Evolutionary conservation across 2,888 invertebrate genomes (phyloP).

Genomic region (Eupithecia pulchellata): DNA sequence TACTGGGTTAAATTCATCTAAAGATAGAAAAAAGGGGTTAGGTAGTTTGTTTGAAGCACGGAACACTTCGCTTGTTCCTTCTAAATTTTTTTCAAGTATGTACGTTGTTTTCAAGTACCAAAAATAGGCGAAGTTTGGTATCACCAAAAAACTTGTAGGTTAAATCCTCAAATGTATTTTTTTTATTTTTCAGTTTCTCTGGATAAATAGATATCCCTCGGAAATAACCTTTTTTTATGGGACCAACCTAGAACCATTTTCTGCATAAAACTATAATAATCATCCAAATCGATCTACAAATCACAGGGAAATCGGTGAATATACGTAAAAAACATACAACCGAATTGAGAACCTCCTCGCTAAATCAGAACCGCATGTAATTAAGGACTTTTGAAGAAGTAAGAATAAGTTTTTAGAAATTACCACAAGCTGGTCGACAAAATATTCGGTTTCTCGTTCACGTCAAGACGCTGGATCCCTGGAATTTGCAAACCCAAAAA

Average conservation of each 20-base stretch:
- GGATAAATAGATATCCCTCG: neutral
- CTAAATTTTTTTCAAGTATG: too few relatives aligned
- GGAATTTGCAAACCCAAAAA: conserved; percentile 14
- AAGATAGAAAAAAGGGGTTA: too few relatives aligned
- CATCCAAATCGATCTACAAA: neutral
- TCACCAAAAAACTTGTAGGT: too few relatives aligned
- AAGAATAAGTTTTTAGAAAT: neutral
- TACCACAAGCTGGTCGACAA: neutral
- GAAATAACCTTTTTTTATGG: neutral
- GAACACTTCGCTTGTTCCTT: too few relatives aligned
- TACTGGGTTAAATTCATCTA: too few relatives aligned
- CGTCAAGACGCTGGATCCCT: neutral
- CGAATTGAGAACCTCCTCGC: neutral
- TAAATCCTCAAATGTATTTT: too few relatives aligned
- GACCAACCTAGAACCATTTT: neutral
- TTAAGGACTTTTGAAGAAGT: neutral
- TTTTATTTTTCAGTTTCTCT: neutral
- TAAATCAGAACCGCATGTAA: neutral
- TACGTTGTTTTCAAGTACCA: too few relatives aligned
- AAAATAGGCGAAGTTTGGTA: too few relatives aligned
- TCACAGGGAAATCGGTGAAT: neutral
- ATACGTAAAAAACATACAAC: neutral
- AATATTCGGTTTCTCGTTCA: neutral
- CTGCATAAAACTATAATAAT: neutral
- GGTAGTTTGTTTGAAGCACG: too few relatives aligned